Percentiles rank a stretch among this genome's conserved stretches.
Conservation (phyloP, 2,113 vertebrate genomes). For the Limanda limanda region DNA sequence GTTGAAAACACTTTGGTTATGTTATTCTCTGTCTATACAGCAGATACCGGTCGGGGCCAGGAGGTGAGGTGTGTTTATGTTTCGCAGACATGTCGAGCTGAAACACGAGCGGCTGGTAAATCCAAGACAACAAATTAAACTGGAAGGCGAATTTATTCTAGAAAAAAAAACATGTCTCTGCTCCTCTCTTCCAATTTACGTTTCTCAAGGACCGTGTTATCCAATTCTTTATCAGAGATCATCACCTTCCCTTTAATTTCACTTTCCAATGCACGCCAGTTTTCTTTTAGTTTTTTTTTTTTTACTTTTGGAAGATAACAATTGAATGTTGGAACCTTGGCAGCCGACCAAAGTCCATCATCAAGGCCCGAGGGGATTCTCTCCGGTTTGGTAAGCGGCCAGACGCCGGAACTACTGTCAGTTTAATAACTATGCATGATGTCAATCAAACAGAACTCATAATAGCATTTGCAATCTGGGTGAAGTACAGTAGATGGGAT, state of each 20-base stretch:
- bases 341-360: slow-evolving; percentile 48
- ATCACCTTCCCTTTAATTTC: slow-evolving; percentile 37
- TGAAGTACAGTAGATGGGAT: slow-evolving; percentile 3
- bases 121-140: not conserved
- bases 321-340: slow-evolving; percentile 37
- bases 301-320: slow-evolving; percentile 27
- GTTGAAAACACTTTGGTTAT: not conserved
- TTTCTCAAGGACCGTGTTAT: slow-evolving; percentile 7
- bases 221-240: slow-evolving; percentile 9
- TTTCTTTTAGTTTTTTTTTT: not conserved
- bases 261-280: slow-evolving; percentile 24
- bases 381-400: slow-evolving; percentile 48
- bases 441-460: slow-evolving; percentile 38
- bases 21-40: not conserved
- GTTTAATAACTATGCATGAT: slow-evolving; percentile 27
- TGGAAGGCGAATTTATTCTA: slow-evolving; percentile 12
- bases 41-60: slow-evolving; percentile 1
- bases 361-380: slow-evolving; percentile 30
- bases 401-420: slow-evolving; percentile 38
- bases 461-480: slow-evolving; percentile 14
- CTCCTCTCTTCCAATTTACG: slow-evolving; percentile 12
- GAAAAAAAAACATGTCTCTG: slow-evolving; percentile 1
- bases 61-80: not conserved
- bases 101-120: slow-evolving; percentile 18
- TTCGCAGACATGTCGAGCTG: not conserved